These are phyloP conservation scores for Tenualosa thibaudeaui DNA, from an alignment of 2,797 vertebrate genomes.

Conservation along the genomic window DNA sequence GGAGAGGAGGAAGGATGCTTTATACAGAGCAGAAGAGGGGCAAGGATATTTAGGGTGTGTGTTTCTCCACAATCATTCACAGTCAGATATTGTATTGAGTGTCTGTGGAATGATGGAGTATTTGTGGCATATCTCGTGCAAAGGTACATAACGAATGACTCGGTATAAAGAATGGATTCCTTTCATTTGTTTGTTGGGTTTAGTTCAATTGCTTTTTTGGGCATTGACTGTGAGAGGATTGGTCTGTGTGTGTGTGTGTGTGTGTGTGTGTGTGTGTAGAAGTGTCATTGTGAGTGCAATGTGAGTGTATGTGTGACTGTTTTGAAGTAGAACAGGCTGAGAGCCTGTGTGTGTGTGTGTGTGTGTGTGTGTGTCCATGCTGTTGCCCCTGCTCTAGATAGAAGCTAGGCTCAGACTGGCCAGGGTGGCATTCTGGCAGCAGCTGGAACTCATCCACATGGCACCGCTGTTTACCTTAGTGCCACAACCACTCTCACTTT, in stretches of 20 bases:
- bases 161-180: not conserved
- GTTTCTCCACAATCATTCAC: no score
- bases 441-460: no score
- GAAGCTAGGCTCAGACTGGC: no score
- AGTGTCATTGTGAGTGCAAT: not conserved
- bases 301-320: not conserved
- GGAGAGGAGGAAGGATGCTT: not conserved
- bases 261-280: constrained; percentile 31
- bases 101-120: not conserved
- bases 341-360: not conserved
- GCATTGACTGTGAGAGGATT: not conserved
- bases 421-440: no score
- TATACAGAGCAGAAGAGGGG: not conserved
- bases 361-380: not conserved
- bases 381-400: no score
- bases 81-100: no score
- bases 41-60: not conserved
- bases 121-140: not conserved
- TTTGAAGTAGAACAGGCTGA: no score
- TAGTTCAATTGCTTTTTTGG: not conserved
- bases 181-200: not conserved
- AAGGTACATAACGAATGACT: not conserved
- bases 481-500: not conserved
- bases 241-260: not conserved
- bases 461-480: not conserved